Conservation (phyloP, 2,113 vertebrate genomes). For the Paraplagusia blochii region DNA sequence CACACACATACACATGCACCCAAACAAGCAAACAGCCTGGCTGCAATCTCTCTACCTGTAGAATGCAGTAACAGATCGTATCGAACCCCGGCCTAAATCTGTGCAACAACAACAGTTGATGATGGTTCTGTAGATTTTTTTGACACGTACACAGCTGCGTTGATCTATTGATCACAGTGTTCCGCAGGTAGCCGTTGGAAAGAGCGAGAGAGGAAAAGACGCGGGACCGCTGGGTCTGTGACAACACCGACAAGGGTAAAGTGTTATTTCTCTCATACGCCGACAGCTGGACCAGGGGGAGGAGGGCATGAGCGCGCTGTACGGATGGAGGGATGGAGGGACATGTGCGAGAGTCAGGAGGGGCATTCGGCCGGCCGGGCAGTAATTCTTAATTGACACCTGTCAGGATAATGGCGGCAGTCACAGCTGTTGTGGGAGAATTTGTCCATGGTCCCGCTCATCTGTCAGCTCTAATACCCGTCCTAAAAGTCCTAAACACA, state of each 20-base stretch:
- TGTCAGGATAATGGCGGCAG: constrained; percentile 88
- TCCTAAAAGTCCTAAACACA: constrained; percentile 79
- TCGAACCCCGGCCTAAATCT: not conserved
- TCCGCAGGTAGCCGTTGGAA: constrained; percentile 28
- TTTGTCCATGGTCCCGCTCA: constrained; percentile 91
- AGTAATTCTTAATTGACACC: constrained; percentile 99
- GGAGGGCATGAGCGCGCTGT: constrained; percentile 3
- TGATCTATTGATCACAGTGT: constrained; percentile 42
- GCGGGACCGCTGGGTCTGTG: constrained; percentile 81
- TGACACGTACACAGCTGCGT: constrained; percentile 16
- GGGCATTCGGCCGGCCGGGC: constrained; percentile 77
- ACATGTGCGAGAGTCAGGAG: constrained; percentile 24
- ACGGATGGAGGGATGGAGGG: constrained; percentile 29
- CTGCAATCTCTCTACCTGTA: constrained; percentile 1
- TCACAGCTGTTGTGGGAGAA: constrained; percentile 95
- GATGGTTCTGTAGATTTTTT: not conserved
- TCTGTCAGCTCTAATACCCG: constrained; percentile 99
- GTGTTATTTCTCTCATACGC: constrained; percentile 90
- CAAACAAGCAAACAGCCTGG: constrained; percentile 2
- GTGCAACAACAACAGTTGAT: not conserved
- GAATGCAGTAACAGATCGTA: constrained; percentile 1
- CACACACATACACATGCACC: constrained; percentile 14
- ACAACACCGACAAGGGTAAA: constrained; percentile 98
- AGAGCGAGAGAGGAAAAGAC: constrained; percentile 43
- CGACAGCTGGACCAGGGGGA: constrained; percentile 81